Conservation (phyloP, 1,140 invertebrate genomes). For the Eurosta solidaginis region DNA sequence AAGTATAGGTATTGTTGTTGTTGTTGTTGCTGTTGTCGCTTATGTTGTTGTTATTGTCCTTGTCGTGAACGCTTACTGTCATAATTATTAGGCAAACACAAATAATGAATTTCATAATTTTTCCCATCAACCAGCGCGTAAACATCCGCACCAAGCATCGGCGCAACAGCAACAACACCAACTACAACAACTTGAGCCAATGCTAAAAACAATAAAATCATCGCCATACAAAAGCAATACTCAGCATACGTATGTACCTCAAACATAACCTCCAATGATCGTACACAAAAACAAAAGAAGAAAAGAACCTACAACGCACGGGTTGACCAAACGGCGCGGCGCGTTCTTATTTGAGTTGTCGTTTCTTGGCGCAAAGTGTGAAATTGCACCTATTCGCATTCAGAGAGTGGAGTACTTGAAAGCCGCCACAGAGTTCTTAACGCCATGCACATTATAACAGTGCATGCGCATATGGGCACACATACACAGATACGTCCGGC, state of each 20-base stretch:
- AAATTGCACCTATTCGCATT: constrained; percentile 28
- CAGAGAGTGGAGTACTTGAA: background rate
- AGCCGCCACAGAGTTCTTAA: background rate
- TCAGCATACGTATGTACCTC: no score
- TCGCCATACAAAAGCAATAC: background rate
- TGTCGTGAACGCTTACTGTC: constrained; percentile 15
- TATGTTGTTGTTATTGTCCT: background rate
- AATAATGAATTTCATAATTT: constrained; percentile 32
- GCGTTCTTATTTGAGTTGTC: no score
- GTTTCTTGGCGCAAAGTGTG: constrained; percentile 8
- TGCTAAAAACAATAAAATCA: constrained; percentile 8
- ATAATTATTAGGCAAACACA: constrained; percentile 32
- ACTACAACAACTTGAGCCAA: no score
- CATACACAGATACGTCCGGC: background rate
- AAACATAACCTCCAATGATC: background rate
- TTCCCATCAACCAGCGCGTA: constrained; percentile 28
- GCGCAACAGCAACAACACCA: background rate
- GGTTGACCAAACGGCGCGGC: background rate
- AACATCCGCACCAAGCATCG: constrained; percentile 6
- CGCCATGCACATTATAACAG: background rate
- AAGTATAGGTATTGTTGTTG: background rate
- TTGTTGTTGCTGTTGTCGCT: background rate
- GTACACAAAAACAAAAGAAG: background rate
- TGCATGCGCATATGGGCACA: background rate
- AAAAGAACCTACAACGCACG: background rate